Evolutionary conservation across 2,797 vertebrate genomes (phyloP), one percentile per base, ranked within the genome.

Genomic region (Platalea minor): DNA sequence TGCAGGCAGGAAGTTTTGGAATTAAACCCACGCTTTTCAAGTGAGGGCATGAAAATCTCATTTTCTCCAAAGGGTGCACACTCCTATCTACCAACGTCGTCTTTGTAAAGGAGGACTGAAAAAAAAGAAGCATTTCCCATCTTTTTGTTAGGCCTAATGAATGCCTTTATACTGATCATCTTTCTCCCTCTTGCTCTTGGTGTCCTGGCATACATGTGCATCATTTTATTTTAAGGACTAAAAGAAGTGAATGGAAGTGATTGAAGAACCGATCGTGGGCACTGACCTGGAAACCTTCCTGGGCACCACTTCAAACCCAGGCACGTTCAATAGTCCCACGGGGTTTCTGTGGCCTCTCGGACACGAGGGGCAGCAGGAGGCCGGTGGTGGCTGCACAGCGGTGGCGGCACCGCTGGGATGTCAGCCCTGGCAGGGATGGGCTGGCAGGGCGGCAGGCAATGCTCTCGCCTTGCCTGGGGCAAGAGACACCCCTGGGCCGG

Each of bases 181-280:
- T 50, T 67, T 41, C 21, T 70, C 21, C n/a, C 9, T 65, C 60
- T 56, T 57, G 45, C 61, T 93, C 23, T 53, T 29, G 17, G 51
- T 72, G 79, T 45, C 31, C 43, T 41, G 48, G 54, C 0, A 0
- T 37, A 37, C 16, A 2, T 4, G 2, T 33, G 23, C 23, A 28
- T 51, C 37, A 67, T 60, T 72, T 50, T 45, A n/a, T 81, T 84
- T 86, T 46, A 68, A 64, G 57, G 26, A 45, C 10, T 10, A 35
- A 80, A 76, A 82, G 39, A 41, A 56, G 37, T 35, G 56, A 35
- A 23, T 59, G n/a, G 20, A 76, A 59, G 17, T 7, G 13, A 35
- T 12, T 3, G 2, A 65, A 85, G 60, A 35, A 46, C 0, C 0
- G 77, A 17, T 18, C 2, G 1, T 18, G n/a, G 16, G 7, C 5